These are phyloP conservation scores for Electrophaes corylata DNA, from an alignment of 2,888 invertebrate genomes.

Conservation along the genomic window DNA sequence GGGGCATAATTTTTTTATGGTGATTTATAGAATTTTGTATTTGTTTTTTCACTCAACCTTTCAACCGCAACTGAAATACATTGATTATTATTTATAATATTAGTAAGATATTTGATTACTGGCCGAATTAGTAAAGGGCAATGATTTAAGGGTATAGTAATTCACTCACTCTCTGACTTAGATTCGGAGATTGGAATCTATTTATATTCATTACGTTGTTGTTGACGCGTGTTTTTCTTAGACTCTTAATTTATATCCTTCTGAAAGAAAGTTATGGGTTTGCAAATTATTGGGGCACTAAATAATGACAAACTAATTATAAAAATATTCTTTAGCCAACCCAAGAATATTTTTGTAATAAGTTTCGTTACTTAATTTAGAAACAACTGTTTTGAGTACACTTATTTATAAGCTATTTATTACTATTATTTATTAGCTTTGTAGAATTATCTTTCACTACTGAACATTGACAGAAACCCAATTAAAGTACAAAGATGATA, in stretches of 20 bases:
- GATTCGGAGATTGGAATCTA: constrained; percentile 17
- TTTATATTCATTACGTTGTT: constrained; percentile 31
- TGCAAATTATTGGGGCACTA: constrained; percentile 7
- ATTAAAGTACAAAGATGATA: too few species aligned
- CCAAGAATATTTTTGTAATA: background rate
- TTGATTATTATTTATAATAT: background rate
- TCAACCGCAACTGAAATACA: too few species aligned
- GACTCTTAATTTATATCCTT: constrained; percentile 21
- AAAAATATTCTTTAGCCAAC: background rate
- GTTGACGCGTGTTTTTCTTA: constrained; percentile 25
- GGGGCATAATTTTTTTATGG: too few species aligned
- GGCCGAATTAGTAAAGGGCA: background rate
- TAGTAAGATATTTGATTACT: background rate
- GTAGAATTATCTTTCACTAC: too few species aligned
- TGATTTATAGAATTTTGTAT: too few species aligned
- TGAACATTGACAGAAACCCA: too few species aligned
- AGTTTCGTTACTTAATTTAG: background rate
- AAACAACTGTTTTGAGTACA: background rate
- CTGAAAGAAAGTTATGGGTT: constrained; percentile 12
- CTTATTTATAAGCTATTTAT: too few species aligned
- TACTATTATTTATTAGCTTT: too few species aligned
- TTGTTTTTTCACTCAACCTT: too few species aligned
- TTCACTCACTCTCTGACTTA: constrained; percentile 10
- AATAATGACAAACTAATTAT: constrained; percentile 9
- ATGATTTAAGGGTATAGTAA: background rate